Conservation (phyloP, 2,888 invertebrate species). For the Macaria liturata region DNA sequence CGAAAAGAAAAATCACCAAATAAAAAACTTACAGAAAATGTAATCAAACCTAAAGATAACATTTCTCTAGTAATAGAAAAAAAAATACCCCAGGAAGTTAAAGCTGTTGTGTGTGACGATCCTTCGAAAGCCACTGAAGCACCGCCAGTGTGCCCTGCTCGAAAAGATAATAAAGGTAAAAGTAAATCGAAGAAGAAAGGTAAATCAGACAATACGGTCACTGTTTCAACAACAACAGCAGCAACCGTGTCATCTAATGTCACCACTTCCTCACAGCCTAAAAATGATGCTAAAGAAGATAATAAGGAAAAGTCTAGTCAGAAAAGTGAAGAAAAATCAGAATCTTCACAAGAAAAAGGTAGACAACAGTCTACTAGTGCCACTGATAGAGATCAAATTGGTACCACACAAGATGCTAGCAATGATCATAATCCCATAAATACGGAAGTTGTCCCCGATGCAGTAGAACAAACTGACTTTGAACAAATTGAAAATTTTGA, state of each 20-base stretch:
- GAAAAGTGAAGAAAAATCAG: constrained; percentile 45
- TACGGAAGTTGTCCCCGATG: constrained; percentile 25
- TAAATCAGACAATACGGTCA: constrained; percentile 47
- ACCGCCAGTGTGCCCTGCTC: constrained; percentile 53
- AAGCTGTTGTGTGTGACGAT: constrained; percentile 7
- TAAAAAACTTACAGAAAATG: constrained; percentile 9
- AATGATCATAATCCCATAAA: constrained; percentile 15
- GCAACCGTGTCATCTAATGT: constrained; percentile 29
- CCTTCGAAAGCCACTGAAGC: constrained; percentile 25
- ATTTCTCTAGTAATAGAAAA: constrained; percentile 18
- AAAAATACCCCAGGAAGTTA: constrained; percentile 8
- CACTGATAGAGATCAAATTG: constrained; percentile 21
- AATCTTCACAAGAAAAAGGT: constrained; percentile 50
- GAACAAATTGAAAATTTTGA: constrained; percentile 74
- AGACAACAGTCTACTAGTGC: constrained; percentile 53
- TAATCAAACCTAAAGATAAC: neutral
- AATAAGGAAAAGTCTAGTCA: constrained; percentile 48
- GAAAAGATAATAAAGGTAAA: constrained; percentile 70
- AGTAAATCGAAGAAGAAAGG: constrained; percentile 66
- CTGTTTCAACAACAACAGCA: constrained; percentile 27
- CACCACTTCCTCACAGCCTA: constrained; percentile 32
- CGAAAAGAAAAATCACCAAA: constrained; percentile 15
- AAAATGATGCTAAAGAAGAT: constrained; percentile 37
- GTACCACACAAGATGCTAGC: constrained; percentile 23
- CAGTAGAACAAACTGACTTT: constrained; percentile 42